Percentiles rank a stretch among this genome's conserved stretches.
These are phyloP conservation scores for Portunus trituberculatus DNA, from an alignment of 1,140 invertebrate species.

Conservation along the genomic window DNA sequence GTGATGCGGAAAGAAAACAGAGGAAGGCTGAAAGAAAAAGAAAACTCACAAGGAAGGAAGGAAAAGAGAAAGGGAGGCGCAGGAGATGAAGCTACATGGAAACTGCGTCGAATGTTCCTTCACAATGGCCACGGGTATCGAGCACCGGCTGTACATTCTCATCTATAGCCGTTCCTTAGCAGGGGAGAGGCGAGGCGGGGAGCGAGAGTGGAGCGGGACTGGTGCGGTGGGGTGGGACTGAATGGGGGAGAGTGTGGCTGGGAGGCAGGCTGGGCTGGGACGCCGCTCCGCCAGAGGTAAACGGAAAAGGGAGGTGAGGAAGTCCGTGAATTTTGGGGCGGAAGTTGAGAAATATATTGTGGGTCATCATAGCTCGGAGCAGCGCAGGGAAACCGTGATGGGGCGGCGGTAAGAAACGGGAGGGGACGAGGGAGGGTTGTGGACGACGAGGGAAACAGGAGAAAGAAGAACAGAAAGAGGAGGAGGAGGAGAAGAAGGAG, in stretches of 20 bases:
- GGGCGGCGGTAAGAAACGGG: background rate
- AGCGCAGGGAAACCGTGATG: background rate
- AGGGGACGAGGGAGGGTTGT: background rate
- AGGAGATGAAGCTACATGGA: background rate
- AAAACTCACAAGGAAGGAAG: background rate
- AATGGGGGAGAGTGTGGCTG: background rate
- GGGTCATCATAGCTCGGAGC: constrained; percentile 17
- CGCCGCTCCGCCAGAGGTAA: background rate
- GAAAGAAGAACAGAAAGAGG: background rate
- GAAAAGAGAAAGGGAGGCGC: background rate
- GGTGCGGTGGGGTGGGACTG: background rate
- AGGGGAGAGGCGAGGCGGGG: background rate
- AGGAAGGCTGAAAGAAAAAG: background rate
- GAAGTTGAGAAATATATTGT: constrained; percentile 23
- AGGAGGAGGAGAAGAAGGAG: background rate
- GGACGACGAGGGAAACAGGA: background rate
- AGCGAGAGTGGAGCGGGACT: background rate
- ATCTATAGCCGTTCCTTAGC: constrained; percentile 7
- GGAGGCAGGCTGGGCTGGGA: background rate
- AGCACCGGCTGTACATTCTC: background rate
- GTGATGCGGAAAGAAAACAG: background rate
- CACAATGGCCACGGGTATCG: background rate
- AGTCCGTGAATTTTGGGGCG: background rate
- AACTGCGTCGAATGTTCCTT: constrained; percentile 10
- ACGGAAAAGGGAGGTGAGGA: background rate